A percentile compares a stretch with the other conserved stretches of the same genome.
These are phyloP conservation scores for Dipus sagitta DNA, from an alignment of 2,797 vertebrate genomes.

Conservation along the genomic window DNA sequence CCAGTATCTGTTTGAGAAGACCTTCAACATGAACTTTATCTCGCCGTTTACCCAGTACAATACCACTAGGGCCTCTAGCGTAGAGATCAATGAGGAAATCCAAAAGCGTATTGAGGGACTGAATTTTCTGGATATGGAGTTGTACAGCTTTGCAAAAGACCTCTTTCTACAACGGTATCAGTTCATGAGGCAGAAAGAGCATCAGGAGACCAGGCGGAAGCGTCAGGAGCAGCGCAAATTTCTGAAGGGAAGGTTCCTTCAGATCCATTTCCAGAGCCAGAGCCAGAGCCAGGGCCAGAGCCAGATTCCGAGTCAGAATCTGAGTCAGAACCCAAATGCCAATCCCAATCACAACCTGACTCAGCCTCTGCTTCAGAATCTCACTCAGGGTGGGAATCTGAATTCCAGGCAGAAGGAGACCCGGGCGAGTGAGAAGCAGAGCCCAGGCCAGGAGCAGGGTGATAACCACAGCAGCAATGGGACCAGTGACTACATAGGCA, in stretches of 20 bases:
- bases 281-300: constrained; percentile 71
- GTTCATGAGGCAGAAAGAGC: constrained; percentile 95
- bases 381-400: constrained; percentile 59
- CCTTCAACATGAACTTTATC: constrained; percentile 97
- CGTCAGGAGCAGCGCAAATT: constrained; percentile 94
- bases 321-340: constrained; percentile 68
- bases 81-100: constrained; percentile 93
- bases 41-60: constrained; percentile 97
- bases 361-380: constrained; percentile 72
- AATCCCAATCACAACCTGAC: constrained; percentile 61
- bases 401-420: constrained; percentile 57
- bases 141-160: constrained; percentile 97
- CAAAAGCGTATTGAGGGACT: constrained; percentile 94
- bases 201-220: constrained; percentile 93
- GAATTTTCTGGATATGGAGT: constrained; percentile 96
- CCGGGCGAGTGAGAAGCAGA: constrained; percentile 46
- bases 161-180: constrained; percentile 98
- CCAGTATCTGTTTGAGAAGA: constrained; percentile 98
- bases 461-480: constrained; percentile 76
- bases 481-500: constrained; percentile 92
- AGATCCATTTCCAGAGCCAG: constrained; percentile 76
- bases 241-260: constrained; percentile 87
- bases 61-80: constrained; percentile 95
- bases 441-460: constrained; percentile 67
- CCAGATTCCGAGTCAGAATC: constrained; percentile 71